Evolutionary conservation across 2,113 vertebrate genomes (phyloP), one percentile per base, ranked within the genome.

Genomic region (Argyrosomus japonicus): DNA sequence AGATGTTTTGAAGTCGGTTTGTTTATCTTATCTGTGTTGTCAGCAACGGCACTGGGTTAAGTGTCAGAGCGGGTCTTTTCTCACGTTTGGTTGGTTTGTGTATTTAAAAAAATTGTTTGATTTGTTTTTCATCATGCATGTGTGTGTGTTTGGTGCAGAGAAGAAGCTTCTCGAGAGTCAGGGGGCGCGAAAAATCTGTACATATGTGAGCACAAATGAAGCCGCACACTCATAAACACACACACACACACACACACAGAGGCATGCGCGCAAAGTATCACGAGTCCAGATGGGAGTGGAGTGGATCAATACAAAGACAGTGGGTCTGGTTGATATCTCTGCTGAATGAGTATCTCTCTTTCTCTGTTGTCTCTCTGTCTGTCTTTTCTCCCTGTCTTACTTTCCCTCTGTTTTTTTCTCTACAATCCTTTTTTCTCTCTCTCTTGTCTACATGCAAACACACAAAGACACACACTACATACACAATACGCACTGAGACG

Each of bases 241-340:
- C 81, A 79, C 68, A 72, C 43, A 82, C 78, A 82, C 61, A 71
- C 50, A 76, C 69, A 64, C 15, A 77, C 29, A 71, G 21, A 83
- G 21, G 81, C 54, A 77, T 63, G 61, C 21, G 13, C 27, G 53
- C 53, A 79, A 15, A 74, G 76, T 84, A 86, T 89, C 79, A 87
- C 57, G 40, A 85, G 87, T 89, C 88, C 88, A 89, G 75, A 92
- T 87, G 90, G 85, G 75, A 90, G 81, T 76, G 70, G 85, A 81
- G 73, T 83, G 79, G 90, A 93, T 93, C 90, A 87, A 93, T 92
- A 87, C 82, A 87, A 84, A 90, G 86, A 90, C 88, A 78, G 83
- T 78, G 79, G 85, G 77, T 87, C 80, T 87, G 83, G 68, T 88
- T 92, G 85, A 91, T 86, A 81, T 90, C 82, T 84, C 87, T 78